Evolutionary conservation across 2,113 vertebrate species (phyloP).

Genomic region (Podilymbus podiceps): DNA sequence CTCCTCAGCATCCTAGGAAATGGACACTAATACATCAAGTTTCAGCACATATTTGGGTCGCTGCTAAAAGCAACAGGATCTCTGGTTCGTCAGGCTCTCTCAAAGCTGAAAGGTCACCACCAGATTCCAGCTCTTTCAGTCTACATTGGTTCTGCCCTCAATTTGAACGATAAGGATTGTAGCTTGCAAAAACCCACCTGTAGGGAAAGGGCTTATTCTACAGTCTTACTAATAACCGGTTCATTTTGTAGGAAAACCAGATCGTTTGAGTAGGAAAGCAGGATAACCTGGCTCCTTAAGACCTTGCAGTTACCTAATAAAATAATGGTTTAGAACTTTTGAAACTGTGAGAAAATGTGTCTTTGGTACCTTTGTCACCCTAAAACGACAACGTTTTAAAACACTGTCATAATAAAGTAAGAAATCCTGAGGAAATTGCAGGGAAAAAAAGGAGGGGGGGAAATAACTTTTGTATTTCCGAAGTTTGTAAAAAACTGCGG

Average conservation of each 20-base stretch:
- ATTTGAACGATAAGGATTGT: neutral
- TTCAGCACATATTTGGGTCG: neutral
- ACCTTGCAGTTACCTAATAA: neutral
- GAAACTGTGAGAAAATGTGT: neutral
- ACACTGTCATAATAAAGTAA: neutral
- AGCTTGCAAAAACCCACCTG: neutral
- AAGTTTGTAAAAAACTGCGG: neutral
- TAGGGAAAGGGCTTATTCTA: neutral
- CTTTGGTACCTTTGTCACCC: neutral
- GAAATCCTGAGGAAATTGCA: neutral
- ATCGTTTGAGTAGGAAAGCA: neutral
- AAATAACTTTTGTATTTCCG: neutral
- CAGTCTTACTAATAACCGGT: neutral
- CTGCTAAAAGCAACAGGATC: neutral
- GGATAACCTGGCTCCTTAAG: neutral
- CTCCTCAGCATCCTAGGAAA: neutral
- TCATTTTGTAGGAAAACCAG: neutral
- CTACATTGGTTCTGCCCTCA: neutral
- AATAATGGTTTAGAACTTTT: neutral
- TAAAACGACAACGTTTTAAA: neutral
- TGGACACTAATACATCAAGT: neutral
- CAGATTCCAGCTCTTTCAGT: neutral
- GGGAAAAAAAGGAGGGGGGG: rapidly evolving
- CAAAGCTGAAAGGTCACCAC: neutral
- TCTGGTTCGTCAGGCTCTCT: neutral